Conservation (phyloP, 2,113 vertebrate species). For the Cichladusa arquata region DNA sequence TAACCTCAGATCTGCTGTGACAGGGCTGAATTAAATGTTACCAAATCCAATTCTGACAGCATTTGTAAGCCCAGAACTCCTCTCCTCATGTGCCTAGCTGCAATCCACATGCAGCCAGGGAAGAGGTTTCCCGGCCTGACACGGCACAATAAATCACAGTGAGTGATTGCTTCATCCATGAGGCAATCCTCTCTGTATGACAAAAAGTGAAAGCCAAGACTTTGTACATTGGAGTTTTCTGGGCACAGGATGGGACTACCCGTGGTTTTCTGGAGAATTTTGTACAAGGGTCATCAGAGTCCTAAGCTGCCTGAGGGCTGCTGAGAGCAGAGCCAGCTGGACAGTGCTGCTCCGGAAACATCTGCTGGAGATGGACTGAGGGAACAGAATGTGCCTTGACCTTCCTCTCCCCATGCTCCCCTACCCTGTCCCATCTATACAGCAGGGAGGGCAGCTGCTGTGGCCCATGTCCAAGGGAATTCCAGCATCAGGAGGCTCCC, state of each 20-base stretch:
- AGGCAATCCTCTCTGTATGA: background rate
- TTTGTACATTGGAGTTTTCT: background rate
- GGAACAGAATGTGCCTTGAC: background rate
- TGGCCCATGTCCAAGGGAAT: background rate
- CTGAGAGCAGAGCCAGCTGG: background rate
- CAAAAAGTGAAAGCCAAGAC: background rate
- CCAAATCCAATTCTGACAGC: background rate
- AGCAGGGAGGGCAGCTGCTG: background rate
- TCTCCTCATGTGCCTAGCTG: background rate
- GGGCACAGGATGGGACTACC: background rate
- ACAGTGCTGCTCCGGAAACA: slow-evolving; percentile 2
- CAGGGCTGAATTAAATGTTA: background rate
- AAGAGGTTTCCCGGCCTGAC: background rate
- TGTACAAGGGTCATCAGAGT: background rate
- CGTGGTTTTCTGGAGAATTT: background rate
- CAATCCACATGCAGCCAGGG: background rate
- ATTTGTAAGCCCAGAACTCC: background rate
- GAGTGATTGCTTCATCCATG: background rate
- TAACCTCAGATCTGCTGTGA: background rate
- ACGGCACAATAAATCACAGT: background rate
- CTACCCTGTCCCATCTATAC: background rate
- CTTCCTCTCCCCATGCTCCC: background rate
- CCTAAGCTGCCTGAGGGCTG: background rate
- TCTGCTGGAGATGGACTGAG: background rate
- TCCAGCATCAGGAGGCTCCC: background rate